phyloP scores from a whole-genome alignment of 2,888 invertebrate species.

The Drosophila greeni region DNA sequence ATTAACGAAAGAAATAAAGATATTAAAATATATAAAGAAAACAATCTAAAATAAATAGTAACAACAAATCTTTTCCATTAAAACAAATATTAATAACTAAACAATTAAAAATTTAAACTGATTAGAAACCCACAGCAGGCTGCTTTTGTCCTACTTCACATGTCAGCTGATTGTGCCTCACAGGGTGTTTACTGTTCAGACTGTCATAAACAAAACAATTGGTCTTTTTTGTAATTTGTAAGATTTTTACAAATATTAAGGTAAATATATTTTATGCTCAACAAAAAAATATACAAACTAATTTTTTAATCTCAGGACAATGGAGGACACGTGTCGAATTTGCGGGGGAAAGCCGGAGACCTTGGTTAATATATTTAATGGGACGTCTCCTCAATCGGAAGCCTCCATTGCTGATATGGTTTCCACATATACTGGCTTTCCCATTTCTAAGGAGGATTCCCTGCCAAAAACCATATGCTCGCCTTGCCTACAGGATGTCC shows the following conservation, averaged over 20 bases:
- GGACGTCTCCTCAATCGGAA: neutral
- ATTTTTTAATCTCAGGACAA: neutral
- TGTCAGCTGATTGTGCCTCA: neutral
- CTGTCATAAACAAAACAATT: neutral
- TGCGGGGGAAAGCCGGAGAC: neutral
- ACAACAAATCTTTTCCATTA: too few species aligned
- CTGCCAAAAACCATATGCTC: neutral
- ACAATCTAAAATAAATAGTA: neutral
- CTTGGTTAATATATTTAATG: slow-evolving; percentile 1
- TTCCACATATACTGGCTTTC: neutral
- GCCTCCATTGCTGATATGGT: neutral
- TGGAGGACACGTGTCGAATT: neutral
- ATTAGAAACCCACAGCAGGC: neutral
- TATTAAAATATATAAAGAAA: neutral
- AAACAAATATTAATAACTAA: neutral
- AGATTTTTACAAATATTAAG: too few species aligned
- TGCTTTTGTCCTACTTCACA: neutral
- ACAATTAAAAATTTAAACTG: too few species aligned
- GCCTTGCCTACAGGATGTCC: slow-evolving; percentile 1
- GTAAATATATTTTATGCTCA: neutral
- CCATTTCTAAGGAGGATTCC: neutral
- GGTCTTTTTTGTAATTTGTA: neutral
- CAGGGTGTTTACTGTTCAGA: neutral
- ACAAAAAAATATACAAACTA: neutral
- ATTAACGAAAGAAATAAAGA: too few species aligned